These are phyloP conservation scores for Caerostris darwini DNA, from an alignment of 1,140 invertebrate genomes.

Conservation along the genomic window DNA sequence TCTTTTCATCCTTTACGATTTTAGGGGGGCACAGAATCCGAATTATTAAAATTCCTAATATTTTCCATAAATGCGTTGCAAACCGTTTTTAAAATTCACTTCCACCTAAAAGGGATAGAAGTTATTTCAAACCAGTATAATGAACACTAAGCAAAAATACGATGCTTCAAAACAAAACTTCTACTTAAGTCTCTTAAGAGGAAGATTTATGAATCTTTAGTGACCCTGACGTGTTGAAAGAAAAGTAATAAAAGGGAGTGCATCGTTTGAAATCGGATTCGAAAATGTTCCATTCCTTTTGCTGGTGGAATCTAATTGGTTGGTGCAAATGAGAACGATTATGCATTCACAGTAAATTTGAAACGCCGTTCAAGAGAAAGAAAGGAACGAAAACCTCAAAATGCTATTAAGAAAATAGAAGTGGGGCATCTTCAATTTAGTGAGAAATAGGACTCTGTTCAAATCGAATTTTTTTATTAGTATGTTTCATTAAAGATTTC, in stretches of 20 bases:
- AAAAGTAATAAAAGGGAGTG: background rate
- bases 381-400: background rate
- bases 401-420: conserved; percentile 31
- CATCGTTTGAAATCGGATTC: background rate
- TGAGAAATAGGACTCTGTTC: background rate
- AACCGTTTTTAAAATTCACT: background rate
- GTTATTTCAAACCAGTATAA: too few relatives aligned
- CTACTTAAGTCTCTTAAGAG: background rate
- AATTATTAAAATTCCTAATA: too few relatives aligned
- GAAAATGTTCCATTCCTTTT: background rate
- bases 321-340: conserved; percentile 2
- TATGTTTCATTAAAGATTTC: background rate
- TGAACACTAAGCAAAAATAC: background rate
- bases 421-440: background rate
- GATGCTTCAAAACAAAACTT: background rate
- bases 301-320: conserved; percentile 12
- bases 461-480: conserved; percentile 12
- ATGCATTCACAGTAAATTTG: conserved; percentile 7
- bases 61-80: too few relatives aligned
- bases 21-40: too few relatives aligned
- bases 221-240: background rate
- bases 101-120: background rate
- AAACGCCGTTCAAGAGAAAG: background rate
- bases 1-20: too few relatives aligned
- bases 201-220: background rate